phyloP scores from a whole-genome alignment of 2,797 vertebrate species.

The Bryconaethiops microstoma region DNA sequence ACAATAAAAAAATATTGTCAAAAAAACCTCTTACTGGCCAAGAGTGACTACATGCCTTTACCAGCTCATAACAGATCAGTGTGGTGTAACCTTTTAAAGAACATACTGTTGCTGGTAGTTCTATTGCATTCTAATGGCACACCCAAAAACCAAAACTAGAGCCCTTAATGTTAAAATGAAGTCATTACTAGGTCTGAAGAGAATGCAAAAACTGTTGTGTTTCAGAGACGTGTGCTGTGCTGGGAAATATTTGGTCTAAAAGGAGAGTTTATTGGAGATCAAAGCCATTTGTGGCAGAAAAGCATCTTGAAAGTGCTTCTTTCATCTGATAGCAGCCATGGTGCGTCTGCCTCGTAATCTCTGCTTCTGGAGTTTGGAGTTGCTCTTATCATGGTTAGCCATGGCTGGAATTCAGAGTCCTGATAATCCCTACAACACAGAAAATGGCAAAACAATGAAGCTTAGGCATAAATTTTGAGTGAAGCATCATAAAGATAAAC shows the following conservation, averaged over 20 bases:
- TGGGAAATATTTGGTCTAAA: conserved; percentile 1
- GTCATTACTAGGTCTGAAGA: background rate
- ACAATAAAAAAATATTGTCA: too few relatives aligned
- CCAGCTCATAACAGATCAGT: background rate
- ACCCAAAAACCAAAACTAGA: background rate
- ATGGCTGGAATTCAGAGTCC: conserved; percentile 73
- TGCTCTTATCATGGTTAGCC: conserved; percentile 73
- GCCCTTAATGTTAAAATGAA: background rate
- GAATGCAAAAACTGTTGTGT: background rate
- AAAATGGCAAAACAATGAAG: conserved; percentile 61
- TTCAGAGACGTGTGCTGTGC: conserved; percentile 17
- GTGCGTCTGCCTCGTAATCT: conserved; percentile 74
- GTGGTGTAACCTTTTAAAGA: background rate
- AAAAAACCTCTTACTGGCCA: background rate
- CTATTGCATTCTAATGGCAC: background rate
- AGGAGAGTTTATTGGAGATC: conserved; percentile 35
- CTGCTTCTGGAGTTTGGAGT: conserved; percentile 67
- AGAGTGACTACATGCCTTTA: background rate
- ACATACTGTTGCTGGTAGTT: background rate
- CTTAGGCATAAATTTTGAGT: conserved; percentile 27
- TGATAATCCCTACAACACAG: conserved; percentile 72
- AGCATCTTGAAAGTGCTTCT: conserved; percentile 73
- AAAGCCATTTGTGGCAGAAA: conserved; percentile 46
- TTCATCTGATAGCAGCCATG: conserved; percentile 75
- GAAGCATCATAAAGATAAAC: conserved; percentile 1